These are phyloP conservation scores for Sisor rabdophorus DNA, from an alignment of 2,113 vertebrate species.

Conservation along the genomic window DNA sequence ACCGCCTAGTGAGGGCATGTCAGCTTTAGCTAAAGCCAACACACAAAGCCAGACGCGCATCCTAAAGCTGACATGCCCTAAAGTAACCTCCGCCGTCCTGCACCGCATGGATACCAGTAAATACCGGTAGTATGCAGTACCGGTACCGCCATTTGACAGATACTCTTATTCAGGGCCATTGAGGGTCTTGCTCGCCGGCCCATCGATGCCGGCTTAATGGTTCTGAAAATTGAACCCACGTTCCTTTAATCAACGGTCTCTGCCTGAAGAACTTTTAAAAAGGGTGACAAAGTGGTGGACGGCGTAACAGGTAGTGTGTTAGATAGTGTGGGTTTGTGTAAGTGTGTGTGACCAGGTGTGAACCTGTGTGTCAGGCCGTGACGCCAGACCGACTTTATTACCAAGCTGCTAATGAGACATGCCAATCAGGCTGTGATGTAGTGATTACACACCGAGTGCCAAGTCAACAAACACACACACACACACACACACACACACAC, in stretches of 20 bases:
- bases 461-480: constrained; percentile 29
- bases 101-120: constrained; percentile 4
- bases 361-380: neutral
- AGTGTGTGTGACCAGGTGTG: neutral
- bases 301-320: neutral
- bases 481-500: neutral
- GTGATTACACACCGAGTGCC: constrained; percentile 28
- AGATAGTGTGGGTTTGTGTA: neutral
- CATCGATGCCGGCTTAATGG: neutral
- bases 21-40: constrained; percentile 34
- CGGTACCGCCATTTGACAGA: too few relatives aligned
- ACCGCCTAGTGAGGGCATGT: constrained; percentile 31
- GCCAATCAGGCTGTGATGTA: constrained; percentile 25
- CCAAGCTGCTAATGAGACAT: constrained; percentile 35
- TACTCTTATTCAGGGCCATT: too few relatives aligned
- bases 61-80: constrained; percentile 31
- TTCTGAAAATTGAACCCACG: too few relatives aligned
- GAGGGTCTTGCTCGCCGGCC: too few relatives aligned
- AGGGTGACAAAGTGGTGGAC: neutral
- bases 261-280: too few relatives aligned
- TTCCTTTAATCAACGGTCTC: too few relatives aligned
- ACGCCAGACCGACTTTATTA: constrained; percentile 28
- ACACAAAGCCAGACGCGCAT: constrained; percentile 25
- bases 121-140: too few relatives aligned
- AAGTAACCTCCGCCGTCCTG: constrained; percentile 24